phyloP scores from a whole-genome alignment of 1,140 invertebrate genomes.

The Calephelis virginiensis region DNA sequence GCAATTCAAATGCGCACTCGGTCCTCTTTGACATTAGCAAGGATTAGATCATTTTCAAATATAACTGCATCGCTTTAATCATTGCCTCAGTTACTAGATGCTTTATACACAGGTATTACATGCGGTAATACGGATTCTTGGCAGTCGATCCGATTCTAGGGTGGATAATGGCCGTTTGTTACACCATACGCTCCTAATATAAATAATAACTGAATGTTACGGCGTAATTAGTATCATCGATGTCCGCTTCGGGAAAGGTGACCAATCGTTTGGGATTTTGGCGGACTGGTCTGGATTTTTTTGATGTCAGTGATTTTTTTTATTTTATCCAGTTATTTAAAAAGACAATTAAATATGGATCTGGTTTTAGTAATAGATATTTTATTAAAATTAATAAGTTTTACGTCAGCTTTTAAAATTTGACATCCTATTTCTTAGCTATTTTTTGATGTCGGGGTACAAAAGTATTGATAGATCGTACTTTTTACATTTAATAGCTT shows the following conservation, averaged over 20 bases:
- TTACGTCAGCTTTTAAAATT: no score
- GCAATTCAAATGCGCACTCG: slow-evolving; percentile 12
- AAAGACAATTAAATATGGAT: no score
- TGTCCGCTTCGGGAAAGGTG: slow-evolving; percentile 22
- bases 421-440: no score
- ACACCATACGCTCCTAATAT: slow-evolving; percentile 26
- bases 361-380: no score
- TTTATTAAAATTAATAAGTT: no score
- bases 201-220: slow-evolving; percentile 31
- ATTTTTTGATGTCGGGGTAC: no score
- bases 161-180: slow-evolving; percentile 30
- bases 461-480: no score
- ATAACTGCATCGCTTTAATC: slow-evolving; percentile 25
- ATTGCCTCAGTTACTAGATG: not conserved
- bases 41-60: slow-evolving; percentile 26
- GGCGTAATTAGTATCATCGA: slow-evolving; percentile 40
- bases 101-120: slow-evolving; percentile 23
- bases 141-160: slow-evolving; percentile 30
- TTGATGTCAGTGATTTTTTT: no score
- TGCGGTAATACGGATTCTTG: slow-evolving; percentile 28
- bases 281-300: no score
- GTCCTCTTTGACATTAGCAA: slow-evolving; percentile 23
- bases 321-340: no score
- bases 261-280: no score
- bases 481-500: no score